These are phyloP conservation scores for Strigamia maritima DNA, from an alignment of 2,888 invertebrate species.

Conservation along the genomic window DNA sequence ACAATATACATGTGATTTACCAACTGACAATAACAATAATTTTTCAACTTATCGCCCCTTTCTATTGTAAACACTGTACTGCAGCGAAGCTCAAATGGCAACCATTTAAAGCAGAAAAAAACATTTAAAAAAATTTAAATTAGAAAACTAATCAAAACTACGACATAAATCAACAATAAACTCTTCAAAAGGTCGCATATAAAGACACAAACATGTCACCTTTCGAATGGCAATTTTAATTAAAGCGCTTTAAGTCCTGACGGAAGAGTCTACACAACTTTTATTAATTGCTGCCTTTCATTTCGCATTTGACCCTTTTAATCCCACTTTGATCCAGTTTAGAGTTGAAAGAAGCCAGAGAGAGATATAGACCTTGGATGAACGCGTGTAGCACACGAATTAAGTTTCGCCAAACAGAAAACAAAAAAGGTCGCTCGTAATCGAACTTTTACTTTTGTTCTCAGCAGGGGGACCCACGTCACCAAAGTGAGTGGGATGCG, in stretches of 20 bases:
- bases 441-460: constrained; percentile 14
- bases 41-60: background rate
- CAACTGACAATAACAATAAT: background rate
- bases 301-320: constrained; percentile 8
- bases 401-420: background rate
- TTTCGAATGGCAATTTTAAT: background rate
- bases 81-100: background rate
- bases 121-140: background rate
- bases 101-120: background rate
- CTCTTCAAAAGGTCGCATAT: background rate
- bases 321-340: constrained; percentile 8
- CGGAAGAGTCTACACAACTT: background rate
- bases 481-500: background rate
- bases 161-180: background rate
- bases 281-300: constrained; percentile 6
- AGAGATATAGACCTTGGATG: background rate
- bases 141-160: background rate
- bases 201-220: background rate
- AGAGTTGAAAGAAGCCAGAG: background rate
- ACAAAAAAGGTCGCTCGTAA: background rate
- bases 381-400: background rate
- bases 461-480: background rate
- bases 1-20: background rate
- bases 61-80: background rate
- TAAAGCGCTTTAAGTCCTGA: background rate